Percentiles rank a stretch among this genome's conserved stretches.
Conservation (phyloP, 2,797 vertebrate species). For the Arnoldichthys spilopterus region DNA sequence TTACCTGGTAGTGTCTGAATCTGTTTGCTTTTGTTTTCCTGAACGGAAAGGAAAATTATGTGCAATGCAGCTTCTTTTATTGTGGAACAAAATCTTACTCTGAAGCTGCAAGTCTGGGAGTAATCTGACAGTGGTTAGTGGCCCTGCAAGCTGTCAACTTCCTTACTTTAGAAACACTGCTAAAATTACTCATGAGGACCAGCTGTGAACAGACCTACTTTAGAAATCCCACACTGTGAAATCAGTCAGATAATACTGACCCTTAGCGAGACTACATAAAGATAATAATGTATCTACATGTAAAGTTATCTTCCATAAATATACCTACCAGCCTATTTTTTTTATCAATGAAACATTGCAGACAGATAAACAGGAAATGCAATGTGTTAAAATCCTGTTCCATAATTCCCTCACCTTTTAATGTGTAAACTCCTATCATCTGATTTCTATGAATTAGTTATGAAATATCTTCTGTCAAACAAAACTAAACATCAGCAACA, state of each 20-base stretch:
- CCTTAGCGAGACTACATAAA: slow-evolving; percentile 2
- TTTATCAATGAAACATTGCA: not conserved
- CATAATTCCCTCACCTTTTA: too few species aligned
- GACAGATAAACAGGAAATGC: not conserved
- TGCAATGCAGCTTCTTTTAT: not conserved
- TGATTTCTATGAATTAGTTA: too few species aligned
- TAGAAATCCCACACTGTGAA: slow-evolving; percentile 12
- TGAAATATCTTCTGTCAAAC: too few species aligned
- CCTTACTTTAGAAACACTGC: slow-evolving; percentile 21
- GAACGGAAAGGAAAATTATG: not conserved
- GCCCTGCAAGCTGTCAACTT: slow-evolving; percentile 15
- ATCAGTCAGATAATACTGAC: slow-evolving; percentile 14
- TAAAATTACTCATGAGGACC: slow-evolving; percentile 23
- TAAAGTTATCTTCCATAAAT: not conserved
- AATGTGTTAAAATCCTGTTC: not conserved
- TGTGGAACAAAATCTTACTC: not conserved
- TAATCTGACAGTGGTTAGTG: slow-evolving; percentile 22
- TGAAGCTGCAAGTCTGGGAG: slow-evolving; percentile 7
- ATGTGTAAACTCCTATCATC: not conserved
- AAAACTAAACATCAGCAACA: too few species aligned
- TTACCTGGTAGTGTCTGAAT: slow-evolving; percentile 39
- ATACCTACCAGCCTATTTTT: not conserved
- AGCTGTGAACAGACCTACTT: slow-evolving; percentile 23
- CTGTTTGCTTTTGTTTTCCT: slow-evolving; percentile 27
- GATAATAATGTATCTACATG: not conserved